Conservation (phyloP, 2,797 vertebrate genomes). For the Malurus splendens region DNA sequence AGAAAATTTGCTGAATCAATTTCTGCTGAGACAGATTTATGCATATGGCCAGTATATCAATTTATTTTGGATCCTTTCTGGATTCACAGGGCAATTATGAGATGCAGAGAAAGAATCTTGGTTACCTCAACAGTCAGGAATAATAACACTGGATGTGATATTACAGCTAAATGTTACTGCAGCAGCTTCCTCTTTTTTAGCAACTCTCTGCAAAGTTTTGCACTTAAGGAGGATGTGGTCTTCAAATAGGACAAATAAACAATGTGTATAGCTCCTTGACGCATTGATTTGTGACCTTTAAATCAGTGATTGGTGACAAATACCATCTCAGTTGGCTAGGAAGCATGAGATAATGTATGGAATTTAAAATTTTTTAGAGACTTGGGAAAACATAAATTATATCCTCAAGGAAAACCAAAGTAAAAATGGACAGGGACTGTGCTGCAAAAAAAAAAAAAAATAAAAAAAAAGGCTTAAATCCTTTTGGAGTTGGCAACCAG, state of each 20-base stretch:
- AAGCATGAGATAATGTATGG: not conserved
- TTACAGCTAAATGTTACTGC: not conserved
- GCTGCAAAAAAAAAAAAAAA: not conserved
- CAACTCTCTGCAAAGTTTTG: not conserved
- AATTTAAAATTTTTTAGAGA: not conserved
- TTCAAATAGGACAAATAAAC: not conserved
- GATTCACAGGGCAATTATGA: not conserved
- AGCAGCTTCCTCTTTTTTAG: not conserved
- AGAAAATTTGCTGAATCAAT: conserved; percentile 18
- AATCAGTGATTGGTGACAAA: not conserved
- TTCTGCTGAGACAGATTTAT: conserved; percentile 21
- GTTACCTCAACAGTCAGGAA: not conserved
- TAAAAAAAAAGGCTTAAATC: not conserved
- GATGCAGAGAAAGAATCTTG: not conserved
- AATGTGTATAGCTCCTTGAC: not conserved
- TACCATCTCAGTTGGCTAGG: not conserved
- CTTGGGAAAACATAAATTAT: not conserved
- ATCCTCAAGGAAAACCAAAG: not conserved
- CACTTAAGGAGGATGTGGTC: not conserved
- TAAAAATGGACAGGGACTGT: not conserved
- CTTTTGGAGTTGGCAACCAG: not conserved
- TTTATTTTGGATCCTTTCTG: conserved; percentile 27
- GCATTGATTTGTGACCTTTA: not conserved
- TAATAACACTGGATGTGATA: not conserved
- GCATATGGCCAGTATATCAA: not conserved